Evolutionary conservation across 2,797 vertebrate species (phyloP), one percentile per base, ranked within the genome.

Genomic region (Sebastes variabilis): DNA sequence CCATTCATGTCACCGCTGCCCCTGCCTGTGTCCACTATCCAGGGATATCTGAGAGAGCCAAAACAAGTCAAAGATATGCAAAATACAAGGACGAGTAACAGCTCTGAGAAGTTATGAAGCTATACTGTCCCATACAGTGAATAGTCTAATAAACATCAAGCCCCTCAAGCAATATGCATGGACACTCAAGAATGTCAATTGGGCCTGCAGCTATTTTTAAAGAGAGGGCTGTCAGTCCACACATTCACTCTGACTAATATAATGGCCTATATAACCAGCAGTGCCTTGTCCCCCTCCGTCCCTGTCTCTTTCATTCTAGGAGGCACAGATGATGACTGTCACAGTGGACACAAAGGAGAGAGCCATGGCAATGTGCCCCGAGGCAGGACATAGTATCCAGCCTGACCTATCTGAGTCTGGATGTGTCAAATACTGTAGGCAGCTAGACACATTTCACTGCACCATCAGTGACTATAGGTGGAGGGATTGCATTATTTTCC

Each of bases 251-350:
- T 49, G 29, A 81, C 87, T 74, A 79, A 88, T 83, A 88, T 75
- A 72, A 86, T 82, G 89, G 83, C 82, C 86, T 78, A 85, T 73
- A 88, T 87, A 87, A 81, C 66, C 83, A 87, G 79, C 66, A 80
- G 66, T 77, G 79, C 52, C 82, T 79, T 67, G 66, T 72, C 75
- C 79, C 74, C 55, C 76, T 77, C 73, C 13, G 27, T 81, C 72
- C 46, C 68, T 72, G 80, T 84, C 87, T 82, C 87, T 88, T 92
- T 87, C 77, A 83, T 76, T 90, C 59, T 56, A 30, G 10, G 72
- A 82, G 70, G 36, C 78, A 74, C 84, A 92, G 83, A 92, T 81
- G 84, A 90, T 78, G 86, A 80, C 86, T 82, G 86, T 87, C 91
- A 89, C 91, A 81, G 81, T 80, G 86, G 83, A 2, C 59, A 77